Conservation (phyloP, 2,113 vertebrate genomes). For the Ictidomys tridecemlineatus region DNA sequence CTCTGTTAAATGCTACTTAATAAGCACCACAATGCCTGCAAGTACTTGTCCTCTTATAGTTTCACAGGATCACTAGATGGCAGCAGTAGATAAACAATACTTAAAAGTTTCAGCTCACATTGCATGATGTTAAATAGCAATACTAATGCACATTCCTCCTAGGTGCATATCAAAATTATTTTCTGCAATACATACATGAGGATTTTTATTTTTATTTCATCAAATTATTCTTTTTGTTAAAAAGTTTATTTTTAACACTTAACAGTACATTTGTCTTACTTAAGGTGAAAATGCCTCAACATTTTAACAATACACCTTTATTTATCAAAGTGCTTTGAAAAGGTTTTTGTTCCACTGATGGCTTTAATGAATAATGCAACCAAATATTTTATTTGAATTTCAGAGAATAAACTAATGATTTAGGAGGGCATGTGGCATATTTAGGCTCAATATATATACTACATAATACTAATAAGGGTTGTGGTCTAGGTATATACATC, state of each 20-base stretch:
- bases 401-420: neutral
- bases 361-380: neutral
- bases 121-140: conserved; percentile 43
- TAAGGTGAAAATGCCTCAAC: neutral
- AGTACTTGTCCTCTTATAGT: neutral
- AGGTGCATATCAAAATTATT: conserved; percentile 66
- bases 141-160: conserved; percentile 66
- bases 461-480: neutral
- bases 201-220: conserved; percentile 37
- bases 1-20: neutral
- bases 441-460: neutral
- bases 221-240: neutral
- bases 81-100: conserved; percentile 78
- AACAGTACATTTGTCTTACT: neutral
- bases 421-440: neutral
- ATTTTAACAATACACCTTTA: neutral
- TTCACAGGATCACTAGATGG: conserved; percentile 84
- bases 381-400: neutral
- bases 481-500: neutral
- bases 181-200: conserved; percentile 49
- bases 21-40: neutral
- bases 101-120: neutral
- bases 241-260: conserved; percentile 15
- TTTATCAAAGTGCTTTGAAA: neutral
- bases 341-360: neutral